A percentile compares a stretch with the other conserved stretches of the same genome.
These are phyloP conservation scores for Sylvilagus floridanus DNA, from an alignment of 2,797 vertebrate species.

Conservation along the genomic window DNA sequence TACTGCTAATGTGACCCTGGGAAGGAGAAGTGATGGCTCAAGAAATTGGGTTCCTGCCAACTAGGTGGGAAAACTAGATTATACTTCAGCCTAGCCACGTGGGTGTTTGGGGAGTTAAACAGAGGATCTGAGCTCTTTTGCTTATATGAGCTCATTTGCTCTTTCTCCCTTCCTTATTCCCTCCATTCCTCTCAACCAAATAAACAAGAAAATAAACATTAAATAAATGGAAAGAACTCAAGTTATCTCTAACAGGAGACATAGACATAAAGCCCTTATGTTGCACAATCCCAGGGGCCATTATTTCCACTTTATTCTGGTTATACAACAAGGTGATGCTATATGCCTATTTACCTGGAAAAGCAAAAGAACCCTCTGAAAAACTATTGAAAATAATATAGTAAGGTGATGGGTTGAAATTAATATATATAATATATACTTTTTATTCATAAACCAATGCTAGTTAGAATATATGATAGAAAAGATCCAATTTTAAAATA, in stretches of 20 bases:
- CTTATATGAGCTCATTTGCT: no score
- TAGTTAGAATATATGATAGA: background rate
- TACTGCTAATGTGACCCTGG: no score
- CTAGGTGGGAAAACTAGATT: no score
- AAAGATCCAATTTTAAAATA: background rate
- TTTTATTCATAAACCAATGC: background rate
- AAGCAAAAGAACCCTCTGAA: background rate
- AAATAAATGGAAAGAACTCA: background rate
- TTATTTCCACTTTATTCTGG: background rate
- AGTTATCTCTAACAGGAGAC: background rate
- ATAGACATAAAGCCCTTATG: background rate
- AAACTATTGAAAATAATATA: background rate
- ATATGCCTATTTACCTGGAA: background rate
- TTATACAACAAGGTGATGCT: background rate
- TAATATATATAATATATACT: background rate
- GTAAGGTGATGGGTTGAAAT: background rate
- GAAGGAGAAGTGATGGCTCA: no score
- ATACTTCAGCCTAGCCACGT: no score
- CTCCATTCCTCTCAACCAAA: background rate
- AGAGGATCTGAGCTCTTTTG: no score
- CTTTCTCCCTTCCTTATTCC: no score
- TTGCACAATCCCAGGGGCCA: background rate
- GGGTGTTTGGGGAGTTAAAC: no score
- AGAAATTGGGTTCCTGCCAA: no score
- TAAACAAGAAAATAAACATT: background rate